Conservation (phyloP, 1,140 invertebrate species). For the Diploscapter pachys region DNA sequence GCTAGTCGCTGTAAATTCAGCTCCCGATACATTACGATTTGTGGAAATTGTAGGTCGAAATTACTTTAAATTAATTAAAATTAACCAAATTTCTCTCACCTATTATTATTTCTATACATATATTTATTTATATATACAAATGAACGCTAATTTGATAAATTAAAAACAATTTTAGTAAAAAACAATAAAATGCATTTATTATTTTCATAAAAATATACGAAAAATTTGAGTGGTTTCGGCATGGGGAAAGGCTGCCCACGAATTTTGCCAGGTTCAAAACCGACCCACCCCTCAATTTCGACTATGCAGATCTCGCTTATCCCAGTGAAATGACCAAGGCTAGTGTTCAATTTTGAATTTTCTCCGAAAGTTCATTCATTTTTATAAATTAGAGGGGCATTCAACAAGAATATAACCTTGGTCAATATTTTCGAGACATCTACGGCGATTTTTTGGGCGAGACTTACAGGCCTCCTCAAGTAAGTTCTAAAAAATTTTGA, state of each 20-base stretch:
- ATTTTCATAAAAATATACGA: neutral
- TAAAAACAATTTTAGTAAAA: too few species aligned
- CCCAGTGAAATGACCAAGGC: slow-evolving; percentile 19
- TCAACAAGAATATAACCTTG: slow-evolving; percentile 14
- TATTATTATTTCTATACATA: too few species aligned
- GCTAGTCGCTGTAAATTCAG: neutral
- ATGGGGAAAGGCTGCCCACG: slow-evolving; percentile 19
- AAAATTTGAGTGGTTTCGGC: slow-evolving; percentile 25
- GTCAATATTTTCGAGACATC: neutral
- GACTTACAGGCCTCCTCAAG: slow-evolving; percentile 5
- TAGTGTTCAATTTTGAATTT: neutral
- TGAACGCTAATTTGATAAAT: too few species aligned
- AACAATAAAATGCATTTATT: neutral
- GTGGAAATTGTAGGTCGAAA: slow-evolving; percentile 21
- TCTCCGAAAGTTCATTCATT: neutral
- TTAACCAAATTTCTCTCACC: neutral
- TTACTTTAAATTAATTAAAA: neutral
- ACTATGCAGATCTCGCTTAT: slow-evolving; percentile 5
- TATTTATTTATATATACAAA: too few species aligned
- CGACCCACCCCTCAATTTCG: neutral
- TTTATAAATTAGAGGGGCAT: slow-evolving; percentile 12
- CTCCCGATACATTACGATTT: slow-evolving; percentile 6
- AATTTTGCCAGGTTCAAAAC: slow-evolving; percentile 13
- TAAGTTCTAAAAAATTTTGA: slow-evolving; percentile 2
- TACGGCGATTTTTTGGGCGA: slow-evolving; percentile 25